A percentile compares a stretch with the other conserved stretches of the same genome.
phyloP scores from a whole-genome alignment of 2,888 invertebrate genomes.

The Myathropa florea region DNA sequence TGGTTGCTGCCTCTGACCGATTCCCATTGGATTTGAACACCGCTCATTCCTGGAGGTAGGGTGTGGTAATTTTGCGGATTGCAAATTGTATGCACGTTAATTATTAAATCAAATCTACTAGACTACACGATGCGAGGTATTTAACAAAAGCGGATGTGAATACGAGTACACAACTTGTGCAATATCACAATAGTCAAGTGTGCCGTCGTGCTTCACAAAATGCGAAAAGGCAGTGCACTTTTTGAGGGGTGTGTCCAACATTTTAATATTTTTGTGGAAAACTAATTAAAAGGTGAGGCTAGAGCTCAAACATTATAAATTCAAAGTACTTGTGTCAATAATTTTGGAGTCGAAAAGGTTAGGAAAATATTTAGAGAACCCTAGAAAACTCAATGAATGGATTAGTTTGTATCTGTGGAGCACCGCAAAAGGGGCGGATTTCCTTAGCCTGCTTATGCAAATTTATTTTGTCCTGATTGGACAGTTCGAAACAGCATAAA shows the following conservation, averaged over 20 bases:
- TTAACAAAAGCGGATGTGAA: slow-evolving; percentile 40
- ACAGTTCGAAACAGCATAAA: not conserved
- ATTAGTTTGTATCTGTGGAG: not conserved
- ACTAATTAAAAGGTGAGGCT: slow-evolving; percentile 30
- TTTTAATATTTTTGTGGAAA: slow-evolving; percentile 38
- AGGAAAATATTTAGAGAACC: not conserved
- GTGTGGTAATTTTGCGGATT: slow-evolving; percentile 46
- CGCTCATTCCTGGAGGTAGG: slow-evolving; percentile 18
- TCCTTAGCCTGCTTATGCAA: not conserved
- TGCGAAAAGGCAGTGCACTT: not conserved
- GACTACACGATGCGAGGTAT: slow-evolving; percentile 10
- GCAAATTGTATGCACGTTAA: slow-evolving; percentile 45
- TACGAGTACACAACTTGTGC: slow-evolving; percentile 44
- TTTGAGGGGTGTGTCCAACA: not conserved
- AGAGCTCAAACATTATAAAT: slow-evolving; percentile 12
- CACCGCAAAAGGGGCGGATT: not conserved
- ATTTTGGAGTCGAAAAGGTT: slow-evolving; percentile 6
- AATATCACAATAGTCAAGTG: slow-evolving; percentile 58
- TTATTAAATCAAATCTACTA: slow-evolving; percentile 57
- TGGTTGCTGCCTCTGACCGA: not conserved
- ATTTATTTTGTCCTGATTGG: slow-evolving; percentile 3
- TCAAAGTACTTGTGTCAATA: slow-evolving; percentile 31
- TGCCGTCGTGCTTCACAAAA: not conserved
- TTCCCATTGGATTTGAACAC: slow-evolving; percentile 14
- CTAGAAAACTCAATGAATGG: not conserved